phyloP scores from a whole-genome alignment of 2,888 invertebrate species.

The Diploptera punctata region DNA sequence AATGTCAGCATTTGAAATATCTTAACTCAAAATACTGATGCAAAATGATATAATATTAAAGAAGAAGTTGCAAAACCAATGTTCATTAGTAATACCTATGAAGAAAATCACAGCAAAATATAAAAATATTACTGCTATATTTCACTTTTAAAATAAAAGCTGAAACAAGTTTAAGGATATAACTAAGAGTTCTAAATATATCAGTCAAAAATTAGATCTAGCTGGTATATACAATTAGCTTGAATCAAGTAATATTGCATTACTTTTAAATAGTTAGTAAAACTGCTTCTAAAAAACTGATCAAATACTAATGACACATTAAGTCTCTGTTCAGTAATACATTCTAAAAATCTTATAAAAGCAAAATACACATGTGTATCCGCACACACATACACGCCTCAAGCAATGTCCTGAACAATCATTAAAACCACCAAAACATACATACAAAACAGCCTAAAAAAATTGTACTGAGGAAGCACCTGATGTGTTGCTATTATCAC shows the following conservation, averaged over 20 bases:
- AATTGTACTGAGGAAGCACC: not conserved
- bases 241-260: not conserved
- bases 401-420: not conserved
- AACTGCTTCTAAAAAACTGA: constrained; percentile 2
- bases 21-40: too few relatives aligned
- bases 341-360: not conserved
- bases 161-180: too few relatives aligned
- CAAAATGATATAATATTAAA: too few relatives aligned
- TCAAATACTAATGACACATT: not conserved
- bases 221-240: too few relatives aligned
- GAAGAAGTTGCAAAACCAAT: too few relatives aligned
- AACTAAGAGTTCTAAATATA: too few relatives aligned
- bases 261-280: not conserved
- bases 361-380: not conserved
- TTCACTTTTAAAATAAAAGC: too few relatives aligned
- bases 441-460: not conserved
- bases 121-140: too few relatives aligned
- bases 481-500: not conserved
- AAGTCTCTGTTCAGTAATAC: not conserved
- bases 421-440: not conserved
- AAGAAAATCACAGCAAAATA: too few relatives aligned
- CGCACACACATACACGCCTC: not conserved
- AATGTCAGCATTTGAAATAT: too few relatives aligned
- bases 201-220: too few relatives aligned
- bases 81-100: too few relatives aligned